Percentiles rank a stretch among this genome's conserved stretches.
Evolutionary conservation across 2,888 invertebrate species (phyloP).

Genomic region (Sesamia inferens): DNA sequence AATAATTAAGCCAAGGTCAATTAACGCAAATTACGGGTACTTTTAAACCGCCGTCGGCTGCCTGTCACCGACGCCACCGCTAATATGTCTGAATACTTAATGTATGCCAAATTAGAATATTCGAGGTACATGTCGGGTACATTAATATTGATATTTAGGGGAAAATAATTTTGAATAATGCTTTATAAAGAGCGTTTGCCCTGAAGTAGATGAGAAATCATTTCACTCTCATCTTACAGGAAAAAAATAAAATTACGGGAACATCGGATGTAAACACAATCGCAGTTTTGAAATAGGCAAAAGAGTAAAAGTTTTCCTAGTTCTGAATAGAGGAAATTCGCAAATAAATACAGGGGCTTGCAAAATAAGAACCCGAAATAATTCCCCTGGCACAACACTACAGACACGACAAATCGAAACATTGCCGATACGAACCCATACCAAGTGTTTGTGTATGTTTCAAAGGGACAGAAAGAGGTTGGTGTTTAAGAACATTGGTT

Average conservation of each 20-base stretch:
- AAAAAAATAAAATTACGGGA: background rate
- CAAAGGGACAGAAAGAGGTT: background rate
- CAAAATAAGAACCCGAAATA: conserved; percentile 14
- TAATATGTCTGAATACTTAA: conserved; percentile 31
- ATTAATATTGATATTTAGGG: conserved; percentile 3
- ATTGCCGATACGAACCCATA: background rate
- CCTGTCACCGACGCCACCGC: conserved; percentile 28
- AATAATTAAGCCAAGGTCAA: conserved; percentile 47
- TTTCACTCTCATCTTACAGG: background rate
- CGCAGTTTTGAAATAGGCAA: background rate
- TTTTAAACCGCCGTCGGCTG: conserved; percentile 20
- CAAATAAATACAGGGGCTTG: conserved; percentile 8
- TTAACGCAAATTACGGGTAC: conserved; percentile 44
- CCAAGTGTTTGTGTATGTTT: background rate
- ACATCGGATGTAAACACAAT: background rate
- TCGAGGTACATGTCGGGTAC: background rate
- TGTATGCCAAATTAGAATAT: conserved; percentile 27
- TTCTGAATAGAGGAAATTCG: conserved; percentile 6
- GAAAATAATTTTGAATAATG: background rate
- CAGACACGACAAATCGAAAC: background rate
- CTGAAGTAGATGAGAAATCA: background rate
- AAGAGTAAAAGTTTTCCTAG: conserved; percentile 4
- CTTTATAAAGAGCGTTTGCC: background rate
- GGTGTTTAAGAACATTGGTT: too few relatives aligned
- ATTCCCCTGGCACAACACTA: conserved; percentile 12